These are phyloP conservation scores for Drosophila tripunctata DNA, from an alignment of 2,888 invertebrate species.

Conservation along the genomic window DNA sequence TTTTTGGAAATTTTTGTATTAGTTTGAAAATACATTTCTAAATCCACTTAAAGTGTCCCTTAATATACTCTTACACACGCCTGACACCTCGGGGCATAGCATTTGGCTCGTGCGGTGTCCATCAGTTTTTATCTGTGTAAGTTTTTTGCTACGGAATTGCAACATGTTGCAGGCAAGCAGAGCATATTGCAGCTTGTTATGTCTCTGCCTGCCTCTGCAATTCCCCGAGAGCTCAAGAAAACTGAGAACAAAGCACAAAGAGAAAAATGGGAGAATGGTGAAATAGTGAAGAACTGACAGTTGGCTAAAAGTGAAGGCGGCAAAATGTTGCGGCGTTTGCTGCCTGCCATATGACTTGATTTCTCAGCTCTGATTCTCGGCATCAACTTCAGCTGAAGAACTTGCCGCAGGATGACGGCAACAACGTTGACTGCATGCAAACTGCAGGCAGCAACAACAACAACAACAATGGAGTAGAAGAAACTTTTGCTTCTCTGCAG, in stretches of 20 bases:
- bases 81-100: constrained; percentile 7
- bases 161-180: constrained; percentile 43
- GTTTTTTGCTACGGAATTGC: constrained; percentile 31
- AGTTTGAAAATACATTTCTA: too few relatives aligned
- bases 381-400: constrained; percentile 48
- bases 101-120: constrained; percentile 12
- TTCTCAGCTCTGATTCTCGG: constrained; percentile 67
- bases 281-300: constrained; percentile 37
- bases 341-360: constrained; percentile 72
- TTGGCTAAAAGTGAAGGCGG: constrained; percentile 49
- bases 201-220: constrained; percentile 12
- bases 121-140: constrained; percentile 43
- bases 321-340: constrained; percentile 49
- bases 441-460: constrained; percentile 20
- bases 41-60: constrained; percentile 5
- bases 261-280: neutral
- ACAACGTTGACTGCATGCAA: constrained; percentile 29
- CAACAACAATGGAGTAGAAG: constrained; percentile 1
- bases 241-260: neutral
- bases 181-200: constrained; percentile 40
- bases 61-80: constrained; percentile 11
- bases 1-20: too few relatives aligned
- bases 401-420: constrained; percentile 41
- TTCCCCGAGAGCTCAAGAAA: constrained; percentile 6
- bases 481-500: constrained; percentile 54